phyloP scores from a whole-genome alignment of 1,140 invertebrate species.

The Holcopasites calliopsidis region DNA sequence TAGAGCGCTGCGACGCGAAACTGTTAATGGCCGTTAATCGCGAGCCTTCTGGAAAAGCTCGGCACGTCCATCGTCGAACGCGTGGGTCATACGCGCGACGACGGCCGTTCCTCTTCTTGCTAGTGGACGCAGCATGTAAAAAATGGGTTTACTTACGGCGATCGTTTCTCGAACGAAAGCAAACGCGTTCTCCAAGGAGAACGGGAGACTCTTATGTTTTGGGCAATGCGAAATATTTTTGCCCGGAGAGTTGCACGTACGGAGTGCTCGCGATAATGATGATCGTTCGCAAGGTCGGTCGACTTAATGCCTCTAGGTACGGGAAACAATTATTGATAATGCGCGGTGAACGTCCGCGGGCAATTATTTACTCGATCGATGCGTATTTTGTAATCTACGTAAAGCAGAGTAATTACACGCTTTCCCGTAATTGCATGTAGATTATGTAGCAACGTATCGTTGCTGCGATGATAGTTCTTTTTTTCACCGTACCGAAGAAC shows the following conservation, averaged over 20 bases:
- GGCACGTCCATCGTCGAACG: conserved; percentile 4
- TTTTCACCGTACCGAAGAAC: neutral
- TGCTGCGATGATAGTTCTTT: neutral
- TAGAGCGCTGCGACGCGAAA: conserved; percentile 39
- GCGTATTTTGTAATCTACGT: conserved; percentile 40
- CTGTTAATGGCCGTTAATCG: conserved; percentile 54
- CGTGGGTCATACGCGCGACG: conserved; percentile 1
- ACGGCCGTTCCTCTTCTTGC: neutral
- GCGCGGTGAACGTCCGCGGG: conserved; percentile 27
- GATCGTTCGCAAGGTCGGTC: neutral
- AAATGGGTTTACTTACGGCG: neutral
- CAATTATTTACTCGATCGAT: conserved; percentile 26
- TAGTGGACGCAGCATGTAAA: neutral
- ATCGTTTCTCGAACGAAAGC: neutral
- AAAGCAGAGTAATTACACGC: conserved; percentile 19
- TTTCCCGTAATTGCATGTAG: conserved; percentile 38
- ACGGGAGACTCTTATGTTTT: too few species aligned
- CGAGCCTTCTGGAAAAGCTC: conserved; percentile 20
- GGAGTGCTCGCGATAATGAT: too few species aligned
- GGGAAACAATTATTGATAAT: conserved; percentile 40
- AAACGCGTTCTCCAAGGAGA: neutral
- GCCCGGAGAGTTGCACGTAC: neutral
- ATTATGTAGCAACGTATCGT: conserved; percentile 33
- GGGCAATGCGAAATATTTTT: neutral
- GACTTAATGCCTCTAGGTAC: neutral